phyloP scores from a whole-genome alignment of 2,888 invertebrate species.

The Volucella inflata region DNA sequence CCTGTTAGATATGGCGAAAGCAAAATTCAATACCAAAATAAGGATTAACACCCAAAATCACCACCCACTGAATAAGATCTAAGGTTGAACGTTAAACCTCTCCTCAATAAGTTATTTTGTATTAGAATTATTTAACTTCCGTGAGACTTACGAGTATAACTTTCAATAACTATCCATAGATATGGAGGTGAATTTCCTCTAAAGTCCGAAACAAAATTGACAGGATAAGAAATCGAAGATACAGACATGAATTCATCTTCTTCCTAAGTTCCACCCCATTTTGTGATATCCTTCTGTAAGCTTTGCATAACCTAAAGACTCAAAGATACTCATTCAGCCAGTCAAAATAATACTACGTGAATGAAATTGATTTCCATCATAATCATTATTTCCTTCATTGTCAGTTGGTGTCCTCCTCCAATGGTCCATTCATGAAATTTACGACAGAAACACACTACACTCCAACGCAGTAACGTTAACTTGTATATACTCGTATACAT shows the following conservation, averaged over 20 bases:
- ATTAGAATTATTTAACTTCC: too few species aligned
- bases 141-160: too few species aligned
- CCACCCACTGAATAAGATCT: too few species aligned
- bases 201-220: neutral
- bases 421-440: slow-evolving; percentile 14
- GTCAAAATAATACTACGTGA: slow-evolving; percentile 27
- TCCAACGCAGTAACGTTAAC: too few species aligned
- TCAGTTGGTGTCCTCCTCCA: neutral
- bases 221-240: slow-evolving; percentile 36
- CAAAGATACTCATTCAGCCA: neutral
- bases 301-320: slow-evolving; percentile 11
- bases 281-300: neutral
- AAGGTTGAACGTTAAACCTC: too few species aligned
- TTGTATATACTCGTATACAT: neutral
- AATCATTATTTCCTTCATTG: slow-evolving; percentile 2
- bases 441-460: neutral
- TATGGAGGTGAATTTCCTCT: too few species aligned
- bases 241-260: slow-evolving; percentile 6
- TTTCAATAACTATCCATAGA: too few species aligned
- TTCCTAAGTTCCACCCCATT: neutral
- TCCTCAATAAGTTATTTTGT: too few species aligned
- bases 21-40: too few species aligned
- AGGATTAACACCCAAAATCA: too few species aligned
- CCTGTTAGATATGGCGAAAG: too few species aligned
- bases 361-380: slow-evolving; percentile 47